Evolutionary conservation across 2,888 invertebrate genomes (phyloP), one percentile per base, ranked within the genome.

Genomic region (Xylota segnis): DNA sequence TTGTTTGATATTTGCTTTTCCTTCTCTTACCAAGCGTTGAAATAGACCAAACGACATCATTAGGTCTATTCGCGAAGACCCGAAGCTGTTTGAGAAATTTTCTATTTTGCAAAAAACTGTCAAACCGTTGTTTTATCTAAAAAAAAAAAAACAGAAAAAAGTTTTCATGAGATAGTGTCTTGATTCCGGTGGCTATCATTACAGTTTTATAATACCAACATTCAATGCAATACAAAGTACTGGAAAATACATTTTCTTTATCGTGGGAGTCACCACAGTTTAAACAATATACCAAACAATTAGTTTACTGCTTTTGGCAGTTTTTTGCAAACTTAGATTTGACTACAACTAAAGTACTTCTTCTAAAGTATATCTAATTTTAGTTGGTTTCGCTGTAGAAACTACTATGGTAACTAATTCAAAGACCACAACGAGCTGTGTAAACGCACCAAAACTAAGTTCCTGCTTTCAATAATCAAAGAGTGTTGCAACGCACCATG

Each of bases 21-120:
- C 40, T 40, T 40, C 3, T 40, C 40, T 40, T 40, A 40, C 40
- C 40, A 6, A 7, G 40, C 40, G 40, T 23, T 52, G 52, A 18
- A 4, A 18, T 52, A 18, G 52, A 52, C 52, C 18, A 52, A 27
- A 18, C 18, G 27, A 52, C 27, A 7, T 52, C 52, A 52, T 52
- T 52, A 4, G 18, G 40, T 5, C 47, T 47, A 18, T 56, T 56
- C 27, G 29, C 54, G 29, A 23, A 23, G 32, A 56, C 27, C n/a
- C 56, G 7, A 56, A 56, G 56, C 56, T 5, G 56, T n/a, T 29
- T n/a, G 29, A n/a, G 27, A 18, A 56, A 56, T 56, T 56, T 56
- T 52, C 40, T 40, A 40, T 4, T n/a, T 40, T 40, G 40, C 40
- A 47, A 47, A 18, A 47, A 47, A 47, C 18, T 9, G 47, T 23